Evolutionary conservation across 2,888 invertebrate species (phyloP), one percentile per base, ranked within the genome.

Genomic region (Lochmaea capreae): DNA sequence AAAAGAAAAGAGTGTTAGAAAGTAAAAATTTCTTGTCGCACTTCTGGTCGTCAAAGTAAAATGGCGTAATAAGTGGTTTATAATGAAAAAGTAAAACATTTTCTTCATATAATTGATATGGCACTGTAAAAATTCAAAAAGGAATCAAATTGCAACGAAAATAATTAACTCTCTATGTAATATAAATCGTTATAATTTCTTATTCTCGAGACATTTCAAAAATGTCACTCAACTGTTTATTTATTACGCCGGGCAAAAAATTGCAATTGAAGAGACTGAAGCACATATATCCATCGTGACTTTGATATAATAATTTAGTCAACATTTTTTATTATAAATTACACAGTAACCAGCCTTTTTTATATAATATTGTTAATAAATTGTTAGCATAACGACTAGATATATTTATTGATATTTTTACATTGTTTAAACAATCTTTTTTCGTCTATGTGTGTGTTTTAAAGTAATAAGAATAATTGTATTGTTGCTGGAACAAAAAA

Each of bases 221-320:
- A 67, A 67, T 67, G 72, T 72, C 72, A 72, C 62, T 72, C 72
- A 46, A 67, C 54, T 33, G 33, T 62, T 33, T 62, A 72, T 67
- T 72, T 67, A 72, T 72, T 62, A 66, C 57, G 26, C 11, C 14
- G 14, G 16, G 49, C 39, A 71, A 74, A 74, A 74, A 74, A 33
- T 18, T 71, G 67, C 65, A 67, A 39, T 62, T 66, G 43, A 43
- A 22, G 22, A 66, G 63, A 62, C 16, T 71, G 71, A 63, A 63
- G 74, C 67, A 71, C 65, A 58, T 49, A 67, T 46, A 67, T 62
- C 57, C 54, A 67, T 62, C 74, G 42, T 49, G 71, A 67, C 71
- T 65, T 73, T 67, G 71, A 74, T 74, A 67, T 71, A 59, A 74
- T 71, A 71, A 74, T 74, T 74, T 67, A 71, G 63, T 62, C 63